Evolutionary conservation across 2,797 vertebrate genomes (phyloP).

Genomic region (Schizopygopsis malacanthus): DNA sequence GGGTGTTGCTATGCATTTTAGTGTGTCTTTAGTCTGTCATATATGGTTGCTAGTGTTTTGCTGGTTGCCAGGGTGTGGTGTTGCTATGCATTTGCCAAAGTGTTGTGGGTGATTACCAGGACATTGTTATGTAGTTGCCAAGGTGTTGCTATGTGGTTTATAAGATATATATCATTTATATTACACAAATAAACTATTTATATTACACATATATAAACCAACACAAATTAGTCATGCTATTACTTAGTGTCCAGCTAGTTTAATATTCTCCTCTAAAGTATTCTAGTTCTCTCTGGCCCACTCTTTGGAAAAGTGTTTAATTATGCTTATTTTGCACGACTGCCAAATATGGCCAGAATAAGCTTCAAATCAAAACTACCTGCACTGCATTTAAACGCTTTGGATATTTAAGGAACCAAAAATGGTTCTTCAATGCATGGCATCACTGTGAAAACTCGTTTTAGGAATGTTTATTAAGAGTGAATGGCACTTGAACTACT

Average conservation of each 20-base stretch:
- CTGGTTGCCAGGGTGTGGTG: neutral
- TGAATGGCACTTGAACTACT: neutral
- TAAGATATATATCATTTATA: too few relatives aligned
- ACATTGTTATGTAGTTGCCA: neutral
- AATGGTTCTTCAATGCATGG: neutral
- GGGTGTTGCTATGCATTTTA: too few relatives aligned
- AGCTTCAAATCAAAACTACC: neutral
- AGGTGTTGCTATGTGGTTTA: neutral
- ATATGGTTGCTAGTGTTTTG: neutral
- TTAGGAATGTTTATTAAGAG: neutral
- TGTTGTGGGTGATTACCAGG: neutral
- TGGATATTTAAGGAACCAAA: neutral
- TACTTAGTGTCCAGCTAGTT: neutral
- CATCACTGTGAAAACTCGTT: neutral
- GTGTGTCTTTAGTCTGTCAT: neutral
- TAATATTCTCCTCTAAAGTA: neutral
- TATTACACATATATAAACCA: too few relatives aligned
- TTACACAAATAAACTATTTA: too few relatives aligned
- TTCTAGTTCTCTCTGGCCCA: neutral
- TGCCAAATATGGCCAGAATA: neutral
- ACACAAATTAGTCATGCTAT: too few relatives aligned
- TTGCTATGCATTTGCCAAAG: neutral
- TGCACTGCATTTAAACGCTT: neutral
- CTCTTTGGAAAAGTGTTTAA: neutral
- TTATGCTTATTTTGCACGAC: neutral